Evolutionary conservation across 2,888 invertebrate species (phyloP).

Genomic region (Podotricha telesiphe): DNA sequence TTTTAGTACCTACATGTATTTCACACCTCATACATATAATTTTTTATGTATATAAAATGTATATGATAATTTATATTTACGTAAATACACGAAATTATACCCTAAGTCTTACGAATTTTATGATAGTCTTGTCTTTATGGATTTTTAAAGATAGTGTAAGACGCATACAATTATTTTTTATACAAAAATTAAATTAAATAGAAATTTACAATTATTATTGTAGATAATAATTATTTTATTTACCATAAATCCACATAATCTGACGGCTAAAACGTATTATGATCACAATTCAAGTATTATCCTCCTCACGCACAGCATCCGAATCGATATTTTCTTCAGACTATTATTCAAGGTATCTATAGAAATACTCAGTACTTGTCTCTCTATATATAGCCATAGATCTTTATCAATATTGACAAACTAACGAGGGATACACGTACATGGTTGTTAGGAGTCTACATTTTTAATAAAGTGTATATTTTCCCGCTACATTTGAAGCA

Average conservation of each 20-base stretch:
- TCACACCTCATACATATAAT: too few species aligned
- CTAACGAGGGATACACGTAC: constrained; percentile 4
- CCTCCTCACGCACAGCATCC: constrained; percentile 4
- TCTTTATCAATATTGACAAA: constrained; percentile 7
- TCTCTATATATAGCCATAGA: not conserved
- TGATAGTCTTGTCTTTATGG: too few species aligned
- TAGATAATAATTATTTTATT: not conserved
- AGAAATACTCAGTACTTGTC: not conserved
- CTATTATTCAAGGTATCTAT: constrained; percentile 7
- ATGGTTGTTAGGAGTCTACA: not conserved
- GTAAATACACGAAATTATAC: too few species aligned
- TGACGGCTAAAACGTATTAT: not conserved
- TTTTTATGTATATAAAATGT: too few species aligned
- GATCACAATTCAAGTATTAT: not conserved
- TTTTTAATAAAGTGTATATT: constrained; percentile 5
- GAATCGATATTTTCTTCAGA: constrained; percentile 11
- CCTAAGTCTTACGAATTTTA: too few species aligned
- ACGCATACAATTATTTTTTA: too few species aligned
- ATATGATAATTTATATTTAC: too few species aligned
- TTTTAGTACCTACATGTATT: too few species aligned
- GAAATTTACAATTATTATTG: not conserved
- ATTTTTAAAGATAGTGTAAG: too few species aligned
- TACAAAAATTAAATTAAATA: too few species aligned
- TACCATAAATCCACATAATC: not conserved
- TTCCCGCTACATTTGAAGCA: constrained; percentile 13